These are phyloP conservation scores for Cataglyphis albicans DNA, from an alignment of 2,888 invertebrate species.

Conservation along the genomic window DNA sequence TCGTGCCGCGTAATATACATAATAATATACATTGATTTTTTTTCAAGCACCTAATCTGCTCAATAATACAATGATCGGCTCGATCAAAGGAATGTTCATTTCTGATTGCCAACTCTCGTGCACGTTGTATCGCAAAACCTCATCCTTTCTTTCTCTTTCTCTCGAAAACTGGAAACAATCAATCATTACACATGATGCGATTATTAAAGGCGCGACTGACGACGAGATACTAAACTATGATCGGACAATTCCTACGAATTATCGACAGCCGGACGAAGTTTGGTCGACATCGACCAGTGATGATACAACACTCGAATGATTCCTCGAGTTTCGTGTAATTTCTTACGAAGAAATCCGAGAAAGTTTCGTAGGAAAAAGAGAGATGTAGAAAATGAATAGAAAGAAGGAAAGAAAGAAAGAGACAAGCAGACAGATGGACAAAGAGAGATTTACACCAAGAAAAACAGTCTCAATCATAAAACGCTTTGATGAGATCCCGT, in stretches of 20 bases:
- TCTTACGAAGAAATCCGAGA: not conserved
- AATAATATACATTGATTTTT: constrained; percentile 5
- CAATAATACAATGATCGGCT: not conserved
- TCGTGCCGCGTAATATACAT: constrained; percentile 20
- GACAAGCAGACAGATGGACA: not conserved
- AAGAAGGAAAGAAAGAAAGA: not conserved
- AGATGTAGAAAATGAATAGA: no score
- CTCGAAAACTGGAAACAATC: constrained; percentile 27
- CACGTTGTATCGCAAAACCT: constrained; percentile 2
- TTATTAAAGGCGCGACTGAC: constrained; percentile 43
- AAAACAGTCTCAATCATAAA: constrained; percentile 17
- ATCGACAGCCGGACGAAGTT: constrained; percentile 22
- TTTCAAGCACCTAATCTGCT: not conserved
- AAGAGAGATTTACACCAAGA: not conserved
- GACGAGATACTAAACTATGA: constrained; percentile 17
- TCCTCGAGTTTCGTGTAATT: constrained; percentile 3
- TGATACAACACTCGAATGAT: constrained; percentile 42
- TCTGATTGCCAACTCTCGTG: constrained; percentile 15
- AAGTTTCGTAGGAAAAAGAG: constrained; percentile 1
- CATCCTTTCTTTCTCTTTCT: not conserved
- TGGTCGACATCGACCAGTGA: not conserved
- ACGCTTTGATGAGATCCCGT: constrained; percentile 25
- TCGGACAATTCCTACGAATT: constrained; percentile 18
- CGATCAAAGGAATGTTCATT: constrained; percentile 25
- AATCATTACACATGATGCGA: constrained; percentile 25